Base-by-base conservation (phyloP, 2,797 vertebrate genomes). In the Enteromius treurensis region DNA sequence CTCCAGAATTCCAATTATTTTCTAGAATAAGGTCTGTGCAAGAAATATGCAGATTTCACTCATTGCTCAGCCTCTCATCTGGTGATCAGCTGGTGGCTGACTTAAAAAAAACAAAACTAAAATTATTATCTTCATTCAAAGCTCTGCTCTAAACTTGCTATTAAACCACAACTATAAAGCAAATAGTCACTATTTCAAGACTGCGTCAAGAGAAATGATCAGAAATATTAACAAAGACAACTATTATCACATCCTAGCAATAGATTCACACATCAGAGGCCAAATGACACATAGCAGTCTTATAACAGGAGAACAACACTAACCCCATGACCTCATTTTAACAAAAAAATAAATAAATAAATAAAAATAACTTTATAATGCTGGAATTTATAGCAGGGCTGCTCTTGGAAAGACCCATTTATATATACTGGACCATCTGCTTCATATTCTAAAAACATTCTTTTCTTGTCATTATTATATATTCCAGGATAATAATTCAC, bases 71-170 rank as follows among this genome's bases (percentile, higher is more conserved):
- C 26, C 60, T 64, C 60, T 64, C 15, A 94, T 93, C 92, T 94
- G n/a, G n/a, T n/a, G n/a, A n/a, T n/a, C n/a, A 92, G 90, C 90
- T 84, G 84, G 26, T 67, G 65, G 55, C 58, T 85, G 85, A 86
- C 69, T 84, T 93, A 70, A 91, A 89, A 92, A 91, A 91, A 86
- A 88, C 88, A 90, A 79, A 55, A 84, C n/a, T 37, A 23, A 34
- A 68, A 74, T 32, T 17, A 3, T 26, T 92, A 88, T 91, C 89
- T 92, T 91, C 91, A 89, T 88, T 94, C 90, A 94, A 94, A 93
- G 90, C 77, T 87, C 74, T 86, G 87, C 89, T 91, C 91, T 94
- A 88, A 91, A 90, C 88, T 89, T 89, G 91, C 86, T 88, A 88
- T 91, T 93, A 89, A 19, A 49, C 47, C 45, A 19, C 71, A 74